These are phyloP conservation scores for Taphrorychus bicolor DNA, from an alignment of 2,888 invertebrate species.

Conservation along the genomic window DNA sequence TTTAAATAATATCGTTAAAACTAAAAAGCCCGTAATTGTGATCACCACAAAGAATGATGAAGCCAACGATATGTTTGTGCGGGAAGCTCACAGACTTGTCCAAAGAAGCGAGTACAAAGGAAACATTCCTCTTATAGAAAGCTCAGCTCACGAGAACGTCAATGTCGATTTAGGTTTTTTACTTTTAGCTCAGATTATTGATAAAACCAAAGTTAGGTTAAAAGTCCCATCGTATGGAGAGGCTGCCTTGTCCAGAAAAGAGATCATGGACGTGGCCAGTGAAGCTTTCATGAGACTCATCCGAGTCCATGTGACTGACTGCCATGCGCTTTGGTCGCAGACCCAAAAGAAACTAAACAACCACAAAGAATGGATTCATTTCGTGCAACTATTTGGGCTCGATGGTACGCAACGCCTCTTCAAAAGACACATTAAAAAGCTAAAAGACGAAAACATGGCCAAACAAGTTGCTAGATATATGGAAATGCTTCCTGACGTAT, in stretches of 20 bases:
- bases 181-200: conserved; percentile 89
- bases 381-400: conserved; percentile 78
- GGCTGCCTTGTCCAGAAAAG: conserved; percentile 84
- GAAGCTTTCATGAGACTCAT: conserved; percentile 90
- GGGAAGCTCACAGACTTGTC: conserved; percentile 89
- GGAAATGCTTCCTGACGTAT: conserved; percentile 77
- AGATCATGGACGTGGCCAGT: conserved; percentile 87
- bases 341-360: conserved; percentile 85
- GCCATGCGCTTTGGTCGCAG: conserved; percentile 85
- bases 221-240: conserved; percentile 80
- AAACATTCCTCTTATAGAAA: conserved; percentile 88
- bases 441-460: conserved; percentile 82
- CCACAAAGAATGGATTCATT: conserved; percentile 88
- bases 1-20: conserved; percentile 84
- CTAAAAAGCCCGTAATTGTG: conserved; percentile 94
- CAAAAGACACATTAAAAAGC: conserved; percentile 77
- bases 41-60: conserved; percentile 97
- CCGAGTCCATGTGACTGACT: conserved; percentile 81
- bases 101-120: conserved; percentile 91
- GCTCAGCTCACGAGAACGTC: conserved; percentile 94
- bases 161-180: conserved; percentile 94
- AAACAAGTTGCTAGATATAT: conserved; percentile 79
- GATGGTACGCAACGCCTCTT: conserved; percentile 75
- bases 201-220: conserved; percentile 80
- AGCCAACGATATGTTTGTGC: conserved; percentile 82